These are phyloP conservation scores for Pluvialis apricaria DNA, from an alignment of 2,113 vertebrate genomes.

Conservation along the genomic window DNA sequence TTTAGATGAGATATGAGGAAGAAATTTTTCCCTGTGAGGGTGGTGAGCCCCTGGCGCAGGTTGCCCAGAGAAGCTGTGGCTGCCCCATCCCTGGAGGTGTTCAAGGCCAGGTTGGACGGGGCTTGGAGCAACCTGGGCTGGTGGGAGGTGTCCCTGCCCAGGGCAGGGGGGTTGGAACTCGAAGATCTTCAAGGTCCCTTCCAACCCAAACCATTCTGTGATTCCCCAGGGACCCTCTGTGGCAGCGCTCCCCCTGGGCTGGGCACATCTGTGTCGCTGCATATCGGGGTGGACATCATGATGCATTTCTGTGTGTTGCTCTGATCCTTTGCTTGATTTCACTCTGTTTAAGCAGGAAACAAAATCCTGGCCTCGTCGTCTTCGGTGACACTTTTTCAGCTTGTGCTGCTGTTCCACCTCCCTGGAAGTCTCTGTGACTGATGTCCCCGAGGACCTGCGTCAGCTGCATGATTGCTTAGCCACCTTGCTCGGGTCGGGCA, in stretches of 20 bases:
- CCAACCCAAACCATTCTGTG: not conserved
- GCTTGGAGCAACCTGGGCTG: too few species aligned
- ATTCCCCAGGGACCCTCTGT: not conserved
- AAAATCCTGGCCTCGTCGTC: not conserved
- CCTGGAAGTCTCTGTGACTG: not conserved
- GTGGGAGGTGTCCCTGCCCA: too few species aligned
- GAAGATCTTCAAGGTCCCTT: not conserved
- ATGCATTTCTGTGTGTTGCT: not conserved
- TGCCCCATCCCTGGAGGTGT: too few species aligned
- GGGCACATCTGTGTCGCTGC: not conserved
- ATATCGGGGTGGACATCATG: fast-evolving
- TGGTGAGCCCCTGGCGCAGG: too few species aligned
- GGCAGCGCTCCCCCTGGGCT: fast-evolving
- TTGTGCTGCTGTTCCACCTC: not conserved
- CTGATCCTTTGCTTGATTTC: not conserved
- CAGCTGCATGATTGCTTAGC: fast-evolving
- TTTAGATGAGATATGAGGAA: too few species aligned
- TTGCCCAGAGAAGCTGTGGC: too few species aligned
- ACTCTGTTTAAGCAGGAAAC: not conserved
- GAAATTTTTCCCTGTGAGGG: too few species aligned
- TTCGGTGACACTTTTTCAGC: not conserved
- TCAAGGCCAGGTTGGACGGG: too few species aligned
- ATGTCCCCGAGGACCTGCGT: not conserved
- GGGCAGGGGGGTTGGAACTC: too few species aligned
- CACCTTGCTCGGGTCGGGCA: not conserved